These are phyloP conservation scores for Dasysyrphus albostriatus DNA, from an alignment of 2,888 invertebrate genomes.

Conservation along the genomic window DNA sequence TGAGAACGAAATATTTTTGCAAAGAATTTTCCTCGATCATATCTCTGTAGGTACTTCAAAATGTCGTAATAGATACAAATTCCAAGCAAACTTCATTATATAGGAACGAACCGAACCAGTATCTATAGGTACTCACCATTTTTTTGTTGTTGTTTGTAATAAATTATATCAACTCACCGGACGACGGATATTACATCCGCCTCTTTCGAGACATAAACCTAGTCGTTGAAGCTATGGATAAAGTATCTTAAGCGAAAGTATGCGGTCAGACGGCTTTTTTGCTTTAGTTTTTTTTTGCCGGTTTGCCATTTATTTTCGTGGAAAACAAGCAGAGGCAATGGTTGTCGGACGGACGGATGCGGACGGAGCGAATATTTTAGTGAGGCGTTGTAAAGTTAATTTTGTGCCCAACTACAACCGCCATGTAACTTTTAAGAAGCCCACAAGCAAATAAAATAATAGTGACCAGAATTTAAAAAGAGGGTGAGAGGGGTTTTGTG, in stretches of 20 bases:
- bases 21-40: constrained; percentile 26
- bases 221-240: constrained; percentile 41
- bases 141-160: constrained; percentile 41
- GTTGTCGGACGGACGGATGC: background rate
- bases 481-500: constrained; percentile 6
- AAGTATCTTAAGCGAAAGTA: constrained; percentile 40
- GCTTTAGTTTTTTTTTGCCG: constrained; percentile 22
- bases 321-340: background rate
- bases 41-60: background rate
- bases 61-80: constrained; percentile 47
- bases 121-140: constrained; percentile 16
- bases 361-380: background rate
- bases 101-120: background rate
- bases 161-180: constrained; percentile 73
- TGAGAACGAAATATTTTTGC: constrained; percentile 28
- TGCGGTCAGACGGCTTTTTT: constrained; percentile 54
- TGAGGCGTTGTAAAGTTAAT: constrained; percentile 36
- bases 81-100: constrained; percentile 7
- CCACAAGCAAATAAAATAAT: constrained; percentile 1
- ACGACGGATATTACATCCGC: constrained; percentile 74
- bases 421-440: constrained; percentile 13
- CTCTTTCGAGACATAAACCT: constrained; percentile 41
- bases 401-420: background rate
- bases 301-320: constrained; percentile 37
- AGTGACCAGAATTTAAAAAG: background rate